These are phyloP conservation scores for Otolemur crassicaudatus DNA, from an alignment of 2,797 vertebrate species.

Conservation along the genomic window DNA sequence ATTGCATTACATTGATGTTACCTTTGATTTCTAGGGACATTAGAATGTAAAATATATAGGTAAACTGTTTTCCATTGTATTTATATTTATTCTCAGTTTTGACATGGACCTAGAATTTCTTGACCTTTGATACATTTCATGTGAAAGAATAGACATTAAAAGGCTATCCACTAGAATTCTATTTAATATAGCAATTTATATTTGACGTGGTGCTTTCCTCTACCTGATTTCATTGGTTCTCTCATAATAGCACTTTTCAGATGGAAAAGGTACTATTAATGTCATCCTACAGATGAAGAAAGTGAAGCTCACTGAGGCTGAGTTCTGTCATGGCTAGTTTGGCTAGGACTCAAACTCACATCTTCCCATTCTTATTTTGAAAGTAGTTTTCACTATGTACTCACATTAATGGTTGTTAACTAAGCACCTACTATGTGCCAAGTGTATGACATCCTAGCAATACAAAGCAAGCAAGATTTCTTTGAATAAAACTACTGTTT, in stretches of 20 bases:
- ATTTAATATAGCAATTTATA: not conserved
- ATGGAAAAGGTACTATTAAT: not conserved
- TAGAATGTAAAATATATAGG: not conserved
- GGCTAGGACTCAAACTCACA: not conserved
- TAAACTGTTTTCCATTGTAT: not conserved
- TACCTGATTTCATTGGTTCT: not conserved
- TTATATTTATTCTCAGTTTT: not conserved
- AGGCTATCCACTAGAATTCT: not conserved
- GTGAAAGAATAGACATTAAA: not conserved
- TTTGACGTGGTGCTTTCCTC: not conserved
- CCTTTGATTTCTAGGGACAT: slow-evolving; percentile 11
- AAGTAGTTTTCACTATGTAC: not conserved
- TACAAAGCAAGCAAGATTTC: not conserved
- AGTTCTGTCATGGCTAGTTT: not conserved
- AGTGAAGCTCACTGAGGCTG: not conserved
- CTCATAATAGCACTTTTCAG: not conserved
- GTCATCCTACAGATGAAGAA: not conserved
- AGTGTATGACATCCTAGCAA: not conserved
- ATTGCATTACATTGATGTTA: not conserved
- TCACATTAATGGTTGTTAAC: not conserved
- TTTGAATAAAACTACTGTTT: not conserved
- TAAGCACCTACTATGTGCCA: not conserved
- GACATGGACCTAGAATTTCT: not conserved
- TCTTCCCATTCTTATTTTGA: not conserved
- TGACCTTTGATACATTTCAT: not conserved